Conservation (phyloP, 2,113 vertebrate species). For the Apeltes quadracus region DNA sequence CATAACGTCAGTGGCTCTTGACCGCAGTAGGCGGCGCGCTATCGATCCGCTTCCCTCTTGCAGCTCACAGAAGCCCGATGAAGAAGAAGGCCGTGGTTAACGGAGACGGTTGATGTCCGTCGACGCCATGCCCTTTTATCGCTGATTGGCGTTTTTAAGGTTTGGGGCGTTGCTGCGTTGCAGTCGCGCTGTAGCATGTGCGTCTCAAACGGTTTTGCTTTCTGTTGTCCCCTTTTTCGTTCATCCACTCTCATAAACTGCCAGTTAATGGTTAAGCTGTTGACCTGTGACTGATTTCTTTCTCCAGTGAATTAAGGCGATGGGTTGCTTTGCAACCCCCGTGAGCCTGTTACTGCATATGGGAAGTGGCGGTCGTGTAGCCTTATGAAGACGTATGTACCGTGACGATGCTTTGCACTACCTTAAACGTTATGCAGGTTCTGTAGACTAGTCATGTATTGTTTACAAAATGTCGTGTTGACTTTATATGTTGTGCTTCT, state of each 20-base stretch:
- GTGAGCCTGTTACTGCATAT: slow-evolving; percentile 50
- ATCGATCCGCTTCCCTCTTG: neutral
- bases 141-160: neutral
- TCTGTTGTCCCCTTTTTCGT: slow-evolving; percentile 14
- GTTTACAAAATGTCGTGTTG: slow-evolving; percentile 60
- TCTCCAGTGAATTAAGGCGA: slow-evolving; percentile 29
- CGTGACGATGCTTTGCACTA: slow-evolving; percentile 66
- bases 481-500: slow-evolving; percentile 57
- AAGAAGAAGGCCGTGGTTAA: neutral
- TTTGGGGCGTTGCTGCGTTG: too few species aligned
- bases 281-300: slow-evolving; percentile 22
- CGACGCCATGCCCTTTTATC: neutral
- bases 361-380: slow-evolving; percentile 52
- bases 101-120: neutral
- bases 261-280: slow-evolving; percentile 17
- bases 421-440: slow-evolving; percentile 48
- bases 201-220: slow-evolving; percentile 29
- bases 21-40: neutral
- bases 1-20: neutral
- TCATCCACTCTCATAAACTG: slow-evolving; percentile 8
- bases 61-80: neutral
- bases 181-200: slow-evolving; percentile 69
- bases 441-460: slow-evolving; percentile 47
- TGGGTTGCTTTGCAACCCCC: slow-evolving; percentile 45
- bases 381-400: slow-evolving; percentile 61